Percentiles rank a stretch among this genome's conserved stretches.
phyloP scores from a whole-genome alignment of 2,888 invertebrate genomes.

The Bibio marci region DNA sequence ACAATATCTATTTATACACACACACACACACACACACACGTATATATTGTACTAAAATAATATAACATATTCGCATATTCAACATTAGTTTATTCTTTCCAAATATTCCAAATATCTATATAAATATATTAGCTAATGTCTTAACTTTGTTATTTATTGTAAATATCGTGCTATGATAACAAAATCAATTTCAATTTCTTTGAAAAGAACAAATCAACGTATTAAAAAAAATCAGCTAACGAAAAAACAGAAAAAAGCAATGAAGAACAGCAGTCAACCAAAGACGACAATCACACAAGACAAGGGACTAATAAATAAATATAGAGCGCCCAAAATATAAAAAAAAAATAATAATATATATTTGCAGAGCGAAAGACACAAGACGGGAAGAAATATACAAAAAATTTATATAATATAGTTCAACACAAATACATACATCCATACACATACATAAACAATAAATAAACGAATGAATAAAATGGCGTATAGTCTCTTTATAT shows the following conservation, averaged over 20 bases:
- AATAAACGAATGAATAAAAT: not conserved
- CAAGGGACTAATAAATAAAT: conserved; percentile 9
- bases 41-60: too few relatives aligned
- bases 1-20: too few relatives aligned
- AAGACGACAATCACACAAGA: conserved; percentile 5
- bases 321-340: not conserved
- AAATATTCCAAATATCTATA: too few relatives aligned
- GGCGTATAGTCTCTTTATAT: not conserved
- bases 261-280: conserved; percentile 2
- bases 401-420: too few relatives aligned
- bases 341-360: not conserved
- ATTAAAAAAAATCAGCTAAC: not conserved
- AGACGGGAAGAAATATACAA: too few relatives aligned
- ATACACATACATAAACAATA: not conserved
- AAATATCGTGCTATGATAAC: not conserved
- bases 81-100: too few relatives aligned
- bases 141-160: too few relatives aligned
- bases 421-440: too few relatives aligned
- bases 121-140: too few relatives aligned
- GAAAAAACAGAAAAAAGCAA: not conserved
- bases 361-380: too few relatives aligned
- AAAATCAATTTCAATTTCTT: conserved; percentile 2
- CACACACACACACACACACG: too few relatives aligned
- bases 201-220: not conserved
- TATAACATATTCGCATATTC: too few relatives aligned